Conservation (phyloP, 2,888 invertebrate genomes). For the Lagria hirta region DNA sequence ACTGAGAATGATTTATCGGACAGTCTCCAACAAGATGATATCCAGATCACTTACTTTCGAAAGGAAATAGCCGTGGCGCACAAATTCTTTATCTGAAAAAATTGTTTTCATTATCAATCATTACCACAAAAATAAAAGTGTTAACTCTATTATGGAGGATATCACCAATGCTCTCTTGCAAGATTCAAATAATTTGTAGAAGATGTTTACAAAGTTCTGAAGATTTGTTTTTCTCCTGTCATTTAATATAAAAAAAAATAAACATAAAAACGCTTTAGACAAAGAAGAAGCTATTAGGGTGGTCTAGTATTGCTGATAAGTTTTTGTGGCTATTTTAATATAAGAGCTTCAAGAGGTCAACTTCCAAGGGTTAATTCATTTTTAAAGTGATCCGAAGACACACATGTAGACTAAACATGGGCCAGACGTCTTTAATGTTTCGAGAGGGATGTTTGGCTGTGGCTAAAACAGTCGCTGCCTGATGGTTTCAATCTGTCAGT, state of each 20-base stretch:
- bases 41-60: conserved; percentile 13
- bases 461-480: conserved; percentile 46
- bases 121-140: too few relatives aligned
- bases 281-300: too few relatives aligned
- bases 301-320: conserved; percentile 7
- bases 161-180: too few relatives aligned
- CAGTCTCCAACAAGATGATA: conserved; percentile 21
- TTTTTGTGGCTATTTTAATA: conserved; percentile 20
- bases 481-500: conserved; percentile 56
- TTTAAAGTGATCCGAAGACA: conserved; percentile 21
- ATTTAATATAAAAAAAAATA: too few relatives aligned
- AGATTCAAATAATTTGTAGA: too few relatives aligned
- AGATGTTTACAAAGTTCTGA: too few relatives aligned
- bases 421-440: conserved; percentile 40
- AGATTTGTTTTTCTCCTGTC: too few relatives aligned
- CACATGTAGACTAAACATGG: conserved; percentile 49
- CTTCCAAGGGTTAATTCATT: conserved; percentile 22
- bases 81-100: too few relatives aligned
- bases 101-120: too few relatives aligned
- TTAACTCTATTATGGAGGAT: too few relatives aligned
- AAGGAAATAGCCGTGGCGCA: too few relatives aligned
- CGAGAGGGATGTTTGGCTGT: conserved; percentile 45
- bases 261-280: too few relatives aligned
- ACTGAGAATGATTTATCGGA: conserved; percentile 39
- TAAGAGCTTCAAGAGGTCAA: conserved; percentile 22